Percentiles rank a stretch among this genome's conserved stretches.
These are phyloP conservation scores for Rhyacophila brunnea DNA, from an alignment of 1,140 invertebrate genomes.

Conservation along the genomic window DNA sequence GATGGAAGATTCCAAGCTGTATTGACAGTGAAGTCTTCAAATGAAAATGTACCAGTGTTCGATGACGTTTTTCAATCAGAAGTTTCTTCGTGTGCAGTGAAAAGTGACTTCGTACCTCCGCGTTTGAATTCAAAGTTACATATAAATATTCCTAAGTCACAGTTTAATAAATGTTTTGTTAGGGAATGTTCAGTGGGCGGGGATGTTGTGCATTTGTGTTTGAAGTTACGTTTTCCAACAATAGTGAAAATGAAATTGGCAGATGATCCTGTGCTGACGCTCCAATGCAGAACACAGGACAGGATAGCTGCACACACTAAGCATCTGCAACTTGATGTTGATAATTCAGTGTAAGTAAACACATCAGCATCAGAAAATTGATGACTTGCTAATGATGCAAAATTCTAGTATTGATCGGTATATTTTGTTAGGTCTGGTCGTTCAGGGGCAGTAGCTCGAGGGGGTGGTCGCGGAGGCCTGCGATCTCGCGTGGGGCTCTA, in stretches of 20 bases:
- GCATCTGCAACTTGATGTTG: conserved; percentile 47
- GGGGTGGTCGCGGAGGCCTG: conserved; percentile 58
- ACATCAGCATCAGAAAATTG: too few relatives aligned
- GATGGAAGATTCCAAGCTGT: conserved; percentile 32
- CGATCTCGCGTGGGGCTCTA: conserved; percentile 60
- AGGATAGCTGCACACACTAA: conserved; percentile 58
- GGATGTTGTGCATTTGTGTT: conserved; percentile 45
- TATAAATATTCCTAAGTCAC: conserved; percentile 26
- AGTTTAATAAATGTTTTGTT: conserved; percentile 25
- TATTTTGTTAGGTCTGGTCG: conserved; percentile 41
- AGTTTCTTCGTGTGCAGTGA: conserved; percentile 17
- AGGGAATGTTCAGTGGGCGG: conserved; percentile 25
- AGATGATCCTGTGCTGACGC: conserved; percentile 59
- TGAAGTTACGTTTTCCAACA: conserved; percentile 61
- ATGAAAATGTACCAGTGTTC: conserved; percentile 30
- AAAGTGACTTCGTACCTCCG: conserved; percentile 20
- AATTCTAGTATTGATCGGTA: too few relatives aligned
- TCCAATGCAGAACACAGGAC: conserved; percentile 64
- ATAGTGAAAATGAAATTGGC: conserved; percentile 60
- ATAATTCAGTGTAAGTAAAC: conserved; percentile 45
- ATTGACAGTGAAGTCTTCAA: conserved; percentile 27
- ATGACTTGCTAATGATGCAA: too few relatives aligned
- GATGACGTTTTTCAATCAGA: conserved; percentile 12
- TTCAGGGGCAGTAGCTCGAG: conserved; percentile 50
- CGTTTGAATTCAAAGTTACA: conserved; percentile 21